These are phyloP conservation scores for Lycaena phlaeas DNA, from an alignment of 2,888 invertebrate genomes.

Conservation along the genomic window DNA sequence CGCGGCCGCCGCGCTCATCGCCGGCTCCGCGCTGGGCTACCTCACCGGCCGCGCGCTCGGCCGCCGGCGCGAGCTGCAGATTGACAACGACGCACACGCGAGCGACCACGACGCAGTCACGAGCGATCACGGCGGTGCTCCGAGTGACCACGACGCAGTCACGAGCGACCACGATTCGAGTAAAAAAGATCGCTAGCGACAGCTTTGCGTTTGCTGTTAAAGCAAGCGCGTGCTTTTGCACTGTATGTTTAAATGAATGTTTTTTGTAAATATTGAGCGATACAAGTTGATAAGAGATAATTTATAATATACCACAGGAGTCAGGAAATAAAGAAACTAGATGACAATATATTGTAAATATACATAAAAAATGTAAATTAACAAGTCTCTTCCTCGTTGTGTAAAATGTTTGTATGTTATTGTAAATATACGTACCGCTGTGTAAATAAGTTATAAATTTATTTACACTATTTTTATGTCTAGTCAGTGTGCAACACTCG, in stretches of 20 bases:
- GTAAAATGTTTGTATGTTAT: too few species aligned
- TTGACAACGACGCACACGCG: too few species aligned
- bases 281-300: too few species aligned
- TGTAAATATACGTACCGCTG: too few species aligned
- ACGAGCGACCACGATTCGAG: neutral
- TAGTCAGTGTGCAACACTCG: too few species aligned
- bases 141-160: neutral
- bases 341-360: neutral
- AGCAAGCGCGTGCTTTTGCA: neutral
- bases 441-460: too few species aligned
- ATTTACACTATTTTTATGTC: too few species aligned
- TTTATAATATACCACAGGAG: neutral
- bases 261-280: too few species aligned
- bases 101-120: neutral
- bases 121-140: neutral
- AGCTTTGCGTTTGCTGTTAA: slow-evolving; percentile 14
- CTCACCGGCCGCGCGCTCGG: slow-evolving; percentile 12
- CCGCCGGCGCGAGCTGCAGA: neutral
- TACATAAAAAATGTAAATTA: neutral
- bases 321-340: neutral
- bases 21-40: slow-evolving; percentile 37
- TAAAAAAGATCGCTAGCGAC: slow-evolving; percentile 15
- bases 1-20: slow-evolving; percentile 39
- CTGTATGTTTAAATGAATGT: neutral
- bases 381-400: too few species aligned